Conservation (phyloP, 2,888 invertebrate genomes). For the Lasioglossum vierecki region DNA sequence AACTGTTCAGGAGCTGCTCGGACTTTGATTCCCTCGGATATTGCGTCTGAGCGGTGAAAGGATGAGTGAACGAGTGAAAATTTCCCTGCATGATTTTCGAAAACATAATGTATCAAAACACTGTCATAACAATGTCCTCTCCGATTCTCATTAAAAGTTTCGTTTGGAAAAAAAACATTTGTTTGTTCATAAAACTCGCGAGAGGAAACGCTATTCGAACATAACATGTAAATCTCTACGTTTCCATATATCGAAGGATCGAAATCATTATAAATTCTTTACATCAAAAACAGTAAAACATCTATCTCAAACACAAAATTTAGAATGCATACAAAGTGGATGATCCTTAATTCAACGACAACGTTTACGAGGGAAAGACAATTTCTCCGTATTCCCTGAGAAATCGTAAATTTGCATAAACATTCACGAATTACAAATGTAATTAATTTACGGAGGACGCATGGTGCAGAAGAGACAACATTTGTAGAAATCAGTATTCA, state of each 20-base stretch:
- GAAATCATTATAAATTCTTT: neutral
- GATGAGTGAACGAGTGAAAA: neutral
- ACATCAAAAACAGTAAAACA: neutral
- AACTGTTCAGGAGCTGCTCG: neutral
- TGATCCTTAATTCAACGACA: neutral
- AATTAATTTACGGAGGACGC: neutral
- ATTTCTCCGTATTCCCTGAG: neutral
- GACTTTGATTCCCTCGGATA: neutral
- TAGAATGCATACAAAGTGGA: neutral
- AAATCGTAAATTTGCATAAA: neutral
- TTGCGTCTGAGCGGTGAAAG: neutral
- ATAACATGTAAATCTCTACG: neutral
- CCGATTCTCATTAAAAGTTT: neutral
- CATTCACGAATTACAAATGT: neutral
- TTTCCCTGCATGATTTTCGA: neutral
- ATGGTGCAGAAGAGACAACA: neutral
- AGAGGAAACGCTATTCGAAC: neutral
- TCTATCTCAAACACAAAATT: neutral
- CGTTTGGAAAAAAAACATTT: neutral
- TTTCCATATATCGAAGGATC: neutral
- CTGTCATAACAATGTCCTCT: neutral
- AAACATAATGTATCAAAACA: neutral
- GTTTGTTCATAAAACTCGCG: neutral
- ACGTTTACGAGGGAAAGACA: neutral
- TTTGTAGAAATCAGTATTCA: neutral